phyloP scores from a whole-genome alignment of 2,797 vertebrate species.

The Pteropus rufus region DNA sequence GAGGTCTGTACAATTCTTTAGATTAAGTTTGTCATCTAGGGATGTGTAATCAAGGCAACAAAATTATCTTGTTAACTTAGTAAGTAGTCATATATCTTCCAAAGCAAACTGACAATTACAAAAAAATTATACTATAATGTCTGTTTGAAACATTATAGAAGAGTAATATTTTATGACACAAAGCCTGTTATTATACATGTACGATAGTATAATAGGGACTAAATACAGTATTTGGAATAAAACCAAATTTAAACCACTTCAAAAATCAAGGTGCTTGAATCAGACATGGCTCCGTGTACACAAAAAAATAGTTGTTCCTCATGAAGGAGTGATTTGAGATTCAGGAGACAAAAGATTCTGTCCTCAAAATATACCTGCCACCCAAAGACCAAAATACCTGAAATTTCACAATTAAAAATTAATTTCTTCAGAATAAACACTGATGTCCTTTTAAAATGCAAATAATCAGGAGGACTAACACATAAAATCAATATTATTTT shows the following conservation, averaged over 20 bases:
- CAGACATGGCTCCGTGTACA: neutral
- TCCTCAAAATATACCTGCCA: neutral
- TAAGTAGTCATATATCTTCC: neutral
- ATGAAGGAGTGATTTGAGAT: neutral
- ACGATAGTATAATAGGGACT: neutral
- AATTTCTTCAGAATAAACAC: conserved; percentile 55
- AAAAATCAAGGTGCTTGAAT: neutral
- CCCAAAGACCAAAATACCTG: conserved; percentile 14
- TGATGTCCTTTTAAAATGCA: conserved; percentile 41
- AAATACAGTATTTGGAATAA: neutral
- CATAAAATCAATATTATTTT: conserved; percentile 51
- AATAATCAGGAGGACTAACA: conserved; percentile 12
- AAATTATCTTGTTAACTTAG: neutral
- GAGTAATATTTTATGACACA: neutral
- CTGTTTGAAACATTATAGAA: neutral
- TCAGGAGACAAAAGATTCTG: neutral
- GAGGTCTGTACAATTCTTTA: neutral
- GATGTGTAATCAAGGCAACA: neutral
- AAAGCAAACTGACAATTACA: neutral
- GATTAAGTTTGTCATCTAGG: neutral
- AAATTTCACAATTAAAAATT: conserved; percentile 28
- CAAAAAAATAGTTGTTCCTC: neutral
- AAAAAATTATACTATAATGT: neutral
- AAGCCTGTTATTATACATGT: neutral
- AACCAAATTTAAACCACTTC: neutral